Evolutionary conservation across 2,113 vertebrate genomes (phyloP).

Genomic region (Procavia capensis): DNA sequence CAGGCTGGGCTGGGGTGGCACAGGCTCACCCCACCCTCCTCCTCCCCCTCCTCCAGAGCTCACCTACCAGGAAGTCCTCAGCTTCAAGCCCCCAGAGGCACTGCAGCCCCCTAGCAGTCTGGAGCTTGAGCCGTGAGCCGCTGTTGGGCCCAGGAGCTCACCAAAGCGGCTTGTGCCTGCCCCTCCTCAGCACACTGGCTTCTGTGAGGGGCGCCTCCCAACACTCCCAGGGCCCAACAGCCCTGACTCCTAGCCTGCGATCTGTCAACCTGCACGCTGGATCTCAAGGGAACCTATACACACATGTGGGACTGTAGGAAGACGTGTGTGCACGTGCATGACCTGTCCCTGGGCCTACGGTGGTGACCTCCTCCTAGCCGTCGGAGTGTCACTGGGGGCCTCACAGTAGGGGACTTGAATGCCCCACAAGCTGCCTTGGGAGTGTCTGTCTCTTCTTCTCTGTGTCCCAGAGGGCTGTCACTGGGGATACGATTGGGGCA

Average conservation of each 20-base stretch:
- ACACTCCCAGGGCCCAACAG: neutral
- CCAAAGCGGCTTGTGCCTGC: neutral
- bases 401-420: neutral
- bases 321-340: neutral
- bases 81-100: slow-evolving; percentile 91
- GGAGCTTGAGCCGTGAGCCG: slow-evolving; percentile 92
- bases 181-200: neutral
- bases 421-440: neutral
- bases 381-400: neutral
- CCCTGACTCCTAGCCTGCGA: neutral
- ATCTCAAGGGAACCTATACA: neutral
- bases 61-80: slow-evolving; percentile 95
- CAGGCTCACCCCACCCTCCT: neutral
- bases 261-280: neutral
- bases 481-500: neutral
- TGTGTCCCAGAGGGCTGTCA: neutral
- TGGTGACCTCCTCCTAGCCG: neutral
- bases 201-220: slow-evolving; percentile 42
- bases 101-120: slow-evolving; percentile 89
- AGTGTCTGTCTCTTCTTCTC: neutral
- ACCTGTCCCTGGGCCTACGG: neutral
- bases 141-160: neutral
- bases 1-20: neutral
- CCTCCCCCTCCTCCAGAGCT: slow-evolving; percentile 88
- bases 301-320: neutral